Conservation (phyloP, 2,797 vertebrate genomes). For the Taenioides sp. region DNA sequence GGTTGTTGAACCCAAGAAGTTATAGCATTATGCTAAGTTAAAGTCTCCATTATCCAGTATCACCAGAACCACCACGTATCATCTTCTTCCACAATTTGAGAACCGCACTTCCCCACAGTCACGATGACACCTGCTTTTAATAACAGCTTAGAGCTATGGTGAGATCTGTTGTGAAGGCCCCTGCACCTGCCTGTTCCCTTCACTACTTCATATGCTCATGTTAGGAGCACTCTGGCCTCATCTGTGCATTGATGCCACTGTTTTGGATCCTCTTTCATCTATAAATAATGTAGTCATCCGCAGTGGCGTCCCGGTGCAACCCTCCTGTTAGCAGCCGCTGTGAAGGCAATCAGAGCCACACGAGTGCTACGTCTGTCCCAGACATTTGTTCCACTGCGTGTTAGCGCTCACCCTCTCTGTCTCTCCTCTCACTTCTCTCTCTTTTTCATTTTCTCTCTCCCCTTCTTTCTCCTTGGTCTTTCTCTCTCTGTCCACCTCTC, state of each 20-base stretch:
- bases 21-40: too few species aligned
- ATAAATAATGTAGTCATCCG: conserved; percentile 74
- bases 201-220: conserved; percentile 41
- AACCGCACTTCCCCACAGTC: background rate
- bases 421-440: conserved; percentile 5
- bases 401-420: conserved; percentile 37
- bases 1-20: too few species aligned
- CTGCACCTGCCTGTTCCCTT: conserved; percentile 53
- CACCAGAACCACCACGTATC: too few species aligned
- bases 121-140: conserved; percentile 46
- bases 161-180: conserved; percentile 34
- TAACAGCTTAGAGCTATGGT: conserved; percentile 28
- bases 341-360: conserved; percentile 54
- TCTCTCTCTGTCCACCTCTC: background rate
- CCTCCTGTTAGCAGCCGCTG: conserved; percentile 29
- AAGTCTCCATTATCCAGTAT: too few species aligned
- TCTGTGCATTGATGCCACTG: conserved; percentile 65
- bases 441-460: background rate
- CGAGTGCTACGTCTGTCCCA: conserved; percentile 56
- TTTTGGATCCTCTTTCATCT: conserved; percentile 73
- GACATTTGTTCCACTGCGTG: conserved; percentile 66
- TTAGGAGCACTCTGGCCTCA: conserved; percentile 55
- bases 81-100: background rate
- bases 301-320: conserved; percentile 46
- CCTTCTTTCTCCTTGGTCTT: too few species aligned